A percentile compares a stretch with the other conserved stretches of the same genome.
phyloP scores from a whole-genome alignment of 2,888 invertebrate species.

The Hemistola chrysoprasaria region DNA sequence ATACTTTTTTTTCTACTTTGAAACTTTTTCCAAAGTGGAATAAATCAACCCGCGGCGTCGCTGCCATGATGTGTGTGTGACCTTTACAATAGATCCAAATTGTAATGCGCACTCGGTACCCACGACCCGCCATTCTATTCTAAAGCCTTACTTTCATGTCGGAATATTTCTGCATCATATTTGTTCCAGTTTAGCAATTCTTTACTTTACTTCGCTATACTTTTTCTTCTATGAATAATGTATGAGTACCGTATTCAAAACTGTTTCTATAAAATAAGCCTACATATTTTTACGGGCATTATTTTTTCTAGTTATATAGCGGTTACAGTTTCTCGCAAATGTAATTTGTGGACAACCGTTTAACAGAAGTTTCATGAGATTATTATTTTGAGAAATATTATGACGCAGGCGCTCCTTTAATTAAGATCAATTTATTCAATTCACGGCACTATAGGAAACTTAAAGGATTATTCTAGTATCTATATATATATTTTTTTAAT shows the following conservation, averaged over 20 bases:
- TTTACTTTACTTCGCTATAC: conserved; percentile 13
- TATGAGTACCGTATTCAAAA: conserved; percentile 24
- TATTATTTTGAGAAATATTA: too few relatives aligned
- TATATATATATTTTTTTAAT: too few relatives aligned
- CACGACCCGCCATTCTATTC: conserved; percentile 12
- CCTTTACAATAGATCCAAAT: conserved; percentile 27
- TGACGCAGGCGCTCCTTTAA: too few relatives aligned
- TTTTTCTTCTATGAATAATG: conserved; percentile 31
- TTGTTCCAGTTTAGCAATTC: conserved; percentile 24
- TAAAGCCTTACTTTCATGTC: conserved; percentile 18
- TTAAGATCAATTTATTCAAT: too few relatives aligned
- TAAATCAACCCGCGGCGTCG: too few relatives aligned
- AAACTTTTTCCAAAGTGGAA: too few relatives aligned
- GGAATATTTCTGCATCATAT: conserved; percentile 20
- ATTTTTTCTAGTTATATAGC: conserved; percentile 22
- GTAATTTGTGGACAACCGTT: conserved; percentile 23
- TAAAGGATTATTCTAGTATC: too few relatives aligned
- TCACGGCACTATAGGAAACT: too few relatives aligned
- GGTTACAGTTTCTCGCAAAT: conserved; percentile 22
- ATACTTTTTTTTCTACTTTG: too few relatives aligned
- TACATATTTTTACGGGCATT: conserved; percentile 24
- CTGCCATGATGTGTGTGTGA: too few relatives aligned
- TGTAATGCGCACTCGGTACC: conserved; percentile 7
- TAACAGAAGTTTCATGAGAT: conserved; percentile 19
- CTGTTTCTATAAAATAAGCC: conserved; percentile 25